Percentiles rank a stretch among this genome's conserved stretches.
phyloP scores from a whole-genome alignment of 2,797 vertebrate genomes.

The Phataginus tetradactyla region DNA sequence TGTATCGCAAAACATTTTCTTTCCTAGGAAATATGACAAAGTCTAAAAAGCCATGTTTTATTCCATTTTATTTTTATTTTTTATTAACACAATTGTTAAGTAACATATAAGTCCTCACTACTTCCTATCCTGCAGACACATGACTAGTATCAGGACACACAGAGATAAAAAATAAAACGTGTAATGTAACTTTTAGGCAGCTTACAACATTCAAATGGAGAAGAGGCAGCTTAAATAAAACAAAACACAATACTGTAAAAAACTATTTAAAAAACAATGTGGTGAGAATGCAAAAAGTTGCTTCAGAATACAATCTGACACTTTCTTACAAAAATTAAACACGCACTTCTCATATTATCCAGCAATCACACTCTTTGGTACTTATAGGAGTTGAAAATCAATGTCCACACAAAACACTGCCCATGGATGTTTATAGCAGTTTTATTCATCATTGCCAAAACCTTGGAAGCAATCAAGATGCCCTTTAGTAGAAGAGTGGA shows the following conservation, averaged over 20 bases:
- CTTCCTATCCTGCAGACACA: neutral
- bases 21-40: neutral
- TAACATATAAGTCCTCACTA: neutral
- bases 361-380: neutral
- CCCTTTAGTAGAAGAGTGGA: neutral
- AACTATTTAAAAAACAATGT: neutral
- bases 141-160: neutral
- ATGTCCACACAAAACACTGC: neutral
- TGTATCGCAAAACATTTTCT: neutral
- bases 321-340: neutral
- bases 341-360: neutral
- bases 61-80: neutral
- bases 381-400: neutral
- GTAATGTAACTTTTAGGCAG: neutral
- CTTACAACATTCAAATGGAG: neutral
- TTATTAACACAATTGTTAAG: neutral
- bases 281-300: neutral
- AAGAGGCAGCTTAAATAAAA: neutral
- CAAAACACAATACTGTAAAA: neutral
- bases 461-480: neutral
- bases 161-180: neutral
- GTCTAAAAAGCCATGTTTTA: neutral
- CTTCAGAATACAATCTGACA: neutral
- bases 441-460: neutral
- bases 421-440: neutral